A percentile compares a stretch with the other conserved stretches of the same genome.
These are phyloP conservation scores for Cheilosia grossa DNA, from an alignment of 2,888 invertebrate genomes.

Conservation along the genomic window DNA sequence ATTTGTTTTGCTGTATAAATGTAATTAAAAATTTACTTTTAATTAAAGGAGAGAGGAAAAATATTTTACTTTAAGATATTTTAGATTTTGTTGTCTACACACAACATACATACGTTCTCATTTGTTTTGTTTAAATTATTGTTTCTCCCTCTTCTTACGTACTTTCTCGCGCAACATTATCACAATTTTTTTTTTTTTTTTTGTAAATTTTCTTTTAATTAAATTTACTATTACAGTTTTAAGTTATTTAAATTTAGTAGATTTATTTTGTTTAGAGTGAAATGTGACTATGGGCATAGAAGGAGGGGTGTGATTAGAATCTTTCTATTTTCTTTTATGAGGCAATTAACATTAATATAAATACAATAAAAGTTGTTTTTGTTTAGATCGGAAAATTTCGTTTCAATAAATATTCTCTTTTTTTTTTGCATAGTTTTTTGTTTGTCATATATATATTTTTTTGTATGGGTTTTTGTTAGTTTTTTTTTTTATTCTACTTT, in stretches of 20 bases:
- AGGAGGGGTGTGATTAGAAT: conserved; percentile 22
- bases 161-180: conserved; percentile 55
- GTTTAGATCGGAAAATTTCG: conserved; percentile 45
- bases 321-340: conserved; percentile 37
- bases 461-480: conserved; percentile 4
- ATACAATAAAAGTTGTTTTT: conserved; percentile 34
- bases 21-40: conserved; percentile 42
- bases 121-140: conserved; percentile 48
- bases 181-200: conserved; percentile 61
- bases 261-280: conserved; percentile 38
- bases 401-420: conserved; percentile 54
- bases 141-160: conserved; percentile 38
- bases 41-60: conserved; percentile 49
- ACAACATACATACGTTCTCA: conserved; percentile 45
- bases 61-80: conserved; percentile 21
- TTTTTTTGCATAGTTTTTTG: conserved; percentile 12
- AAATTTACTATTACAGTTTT: conserved; percentile 39
- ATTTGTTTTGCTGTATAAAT: conserved; percentile 32
- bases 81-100: conserved; percentile 29
- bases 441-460: conserved; percentile 15
- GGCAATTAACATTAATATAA: conserved; percentile 56
- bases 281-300: conserved; percentile 46
- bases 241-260: conserved; percentile 30
- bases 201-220: conserved; percentile 67
- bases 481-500: conserved; percentile 44